Conservation (phyloP, 2,888 invertebrate genomes). For the Parasteatoda lunata region DNA sequence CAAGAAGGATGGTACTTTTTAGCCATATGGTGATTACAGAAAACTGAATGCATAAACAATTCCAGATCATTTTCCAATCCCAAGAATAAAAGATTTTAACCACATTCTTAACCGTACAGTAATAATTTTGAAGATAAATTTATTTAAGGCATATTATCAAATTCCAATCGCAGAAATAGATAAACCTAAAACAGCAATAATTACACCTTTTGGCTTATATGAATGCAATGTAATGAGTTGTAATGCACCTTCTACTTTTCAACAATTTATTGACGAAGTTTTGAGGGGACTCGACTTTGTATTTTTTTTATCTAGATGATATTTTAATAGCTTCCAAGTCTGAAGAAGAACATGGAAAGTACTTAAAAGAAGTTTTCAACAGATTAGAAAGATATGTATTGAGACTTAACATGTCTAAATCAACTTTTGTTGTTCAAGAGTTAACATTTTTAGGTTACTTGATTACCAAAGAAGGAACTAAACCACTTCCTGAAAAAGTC, state of each 20-base stretch:
- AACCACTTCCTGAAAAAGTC: not conserved
- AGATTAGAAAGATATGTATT: too few relatives aligned
- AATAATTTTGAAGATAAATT: not conserved
- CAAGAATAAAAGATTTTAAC: not conserved
- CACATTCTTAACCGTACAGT: not conserved
- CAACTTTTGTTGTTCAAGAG: too few relatives aligned
- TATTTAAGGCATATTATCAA: not conserved
- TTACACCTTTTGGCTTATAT: too few relatives aligned
- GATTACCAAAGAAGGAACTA: not conserved
- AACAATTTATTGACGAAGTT: too few relatives aligned
- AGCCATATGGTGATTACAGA: not conserved
- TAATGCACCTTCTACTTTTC: too few relatives aligned
- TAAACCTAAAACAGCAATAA: not conserved
- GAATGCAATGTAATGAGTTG: too few relatives aligned
- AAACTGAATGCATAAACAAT: not conserved
- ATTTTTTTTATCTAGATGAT: too few relatives aligned
- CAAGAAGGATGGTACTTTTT: not conserved
- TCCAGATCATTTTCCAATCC: not conserved
- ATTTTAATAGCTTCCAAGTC: too few relatives aligned
- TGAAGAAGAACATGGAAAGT: too few relatives aligned
- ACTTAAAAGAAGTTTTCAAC: too few relatives aligned
- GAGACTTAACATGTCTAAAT: too few relatives aligned
- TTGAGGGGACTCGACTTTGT: too few relatives aligned
- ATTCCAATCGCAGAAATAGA: not conserved
- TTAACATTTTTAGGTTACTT: not conserved